Evolutionary conservation across 2,888 invertebrate species (phyloP).

Genomic region (Epistrophella euchroma): DNA sequence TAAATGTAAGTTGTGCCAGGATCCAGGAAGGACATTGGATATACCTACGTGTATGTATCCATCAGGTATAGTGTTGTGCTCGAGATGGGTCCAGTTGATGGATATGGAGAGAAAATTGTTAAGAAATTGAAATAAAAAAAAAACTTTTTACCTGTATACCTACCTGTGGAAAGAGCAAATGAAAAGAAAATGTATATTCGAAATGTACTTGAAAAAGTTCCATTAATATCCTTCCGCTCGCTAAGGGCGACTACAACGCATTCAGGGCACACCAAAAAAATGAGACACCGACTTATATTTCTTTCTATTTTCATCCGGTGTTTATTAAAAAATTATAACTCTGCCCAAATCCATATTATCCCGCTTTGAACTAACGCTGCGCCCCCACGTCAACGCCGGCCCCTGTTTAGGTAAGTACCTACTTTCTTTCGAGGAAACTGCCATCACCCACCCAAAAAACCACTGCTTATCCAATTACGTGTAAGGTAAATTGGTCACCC

Average conservation of each 20-base stretch:
- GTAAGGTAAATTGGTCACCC: slow-evolving; percentile 70
- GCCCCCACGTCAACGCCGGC: background rate
- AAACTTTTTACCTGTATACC: too few relatives aligned
- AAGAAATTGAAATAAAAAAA: slow-evolving; percentile 49
- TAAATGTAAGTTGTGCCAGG: slow-evolving; percentile 67
- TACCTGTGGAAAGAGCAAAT: background rate
- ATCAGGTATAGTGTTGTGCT: slow-evolving; percentile 37
- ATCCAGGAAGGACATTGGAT: slow-evolving; percentile 66
- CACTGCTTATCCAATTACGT: slow-evolving; percentile 68
- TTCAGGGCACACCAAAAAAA: too few relatives aligned
- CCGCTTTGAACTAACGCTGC: slow-evolving; percentile 31
- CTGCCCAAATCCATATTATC: slow-evolving; percentile 52
- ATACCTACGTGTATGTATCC: slow-evolving; percentile 28
- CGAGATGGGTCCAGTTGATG: slow-evolving; percentile 37
- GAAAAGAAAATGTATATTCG: background rate
- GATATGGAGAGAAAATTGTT: slow-evolving; percentile 46
- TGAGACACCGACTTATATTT: background rate
- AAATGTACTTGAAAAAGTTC: background rate
- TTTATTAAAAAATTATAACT: slow-evolving; percentile 67
- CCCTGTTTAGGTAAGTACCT: background rate
- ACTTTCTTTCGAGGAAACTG: background rate
- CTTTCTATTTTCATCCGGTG: slow-evolving; percentile 29
- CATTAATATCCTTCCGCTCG: background rate
- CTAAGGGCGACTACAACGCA: background rate
- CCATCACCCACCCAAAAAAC: background rate